These are phyloP conservation scores for Cantharis rustica DNA, from an alignment of 2,888 invertebrate genomes.

Conservation along the genomic window DNA sequence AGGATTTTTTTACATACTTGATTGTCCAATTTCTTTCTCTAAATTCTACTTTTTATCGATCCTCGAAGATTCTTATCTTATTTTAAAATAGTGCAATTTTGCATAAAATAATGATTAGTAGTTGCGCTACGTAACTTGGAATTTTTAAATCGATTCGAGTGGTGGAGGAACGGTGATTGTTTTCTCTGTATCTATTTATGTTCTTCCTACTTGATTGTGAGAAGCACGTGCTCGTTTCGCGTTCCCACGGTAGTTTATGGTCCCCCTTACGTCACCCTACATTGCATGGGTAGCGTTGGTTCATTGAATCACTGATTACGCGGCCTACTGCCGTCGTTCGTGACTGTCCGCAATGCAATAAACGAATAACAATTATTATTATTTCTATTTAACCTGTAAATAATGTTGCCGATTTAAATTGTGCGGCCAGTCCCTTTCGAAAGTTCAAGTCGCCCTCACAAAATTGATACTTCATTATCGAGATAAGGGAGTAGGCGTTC, in stretches of 20 bases:
- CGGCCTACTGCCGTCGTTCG: constrained; percentile 27
- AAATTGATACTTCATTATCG: neutral
- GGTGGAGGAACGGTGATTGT: constrained; percentile 4
- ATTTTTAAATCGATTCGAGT: constrained; percentile 10
- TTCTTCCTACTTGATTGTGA: constrained; percentile 41
- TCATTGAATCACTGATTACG: constrained; percentile 32
- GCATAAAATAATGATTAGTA: constrained; percentile 17
- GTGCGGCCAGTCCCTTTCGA: neutral
- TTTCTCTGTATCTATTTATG: constrained; percentile 1
- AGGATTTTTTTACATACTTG: constrained; percentile 33
- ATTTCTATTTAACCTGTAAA: neutral
- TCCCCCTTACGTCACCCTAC: constrained; percentile 52
- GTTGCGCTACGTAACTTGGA: constrained; percentile 13
- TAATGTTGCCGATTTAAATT: neutral
- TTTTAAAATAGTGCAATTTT: constrained; percentile 17
- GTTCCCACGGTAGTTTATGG: constrained; percentile 55
- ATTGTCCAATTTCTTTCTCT: constrained; percentile 31
- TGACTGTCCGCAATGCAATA: constrained; percentile 22
- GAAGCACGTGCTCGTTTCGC: constrained; percentile 55
- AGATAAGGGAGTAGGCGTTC: neutral
- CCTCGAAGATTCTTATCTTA: neutral
- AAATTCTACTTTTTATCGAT: constrained; percentile 18
- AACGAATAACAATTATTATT: constrained; percentile 21
- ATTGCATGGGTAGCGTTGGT: constrained; percentile 39
- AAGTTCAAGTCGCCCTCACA: neutral